Percentiles rank a stretch among this genome's conserved stretches.
phyloP scores from a whole-genome alignment of 2,888 invertebrate genomes.

The Thera britannica region DNA sequence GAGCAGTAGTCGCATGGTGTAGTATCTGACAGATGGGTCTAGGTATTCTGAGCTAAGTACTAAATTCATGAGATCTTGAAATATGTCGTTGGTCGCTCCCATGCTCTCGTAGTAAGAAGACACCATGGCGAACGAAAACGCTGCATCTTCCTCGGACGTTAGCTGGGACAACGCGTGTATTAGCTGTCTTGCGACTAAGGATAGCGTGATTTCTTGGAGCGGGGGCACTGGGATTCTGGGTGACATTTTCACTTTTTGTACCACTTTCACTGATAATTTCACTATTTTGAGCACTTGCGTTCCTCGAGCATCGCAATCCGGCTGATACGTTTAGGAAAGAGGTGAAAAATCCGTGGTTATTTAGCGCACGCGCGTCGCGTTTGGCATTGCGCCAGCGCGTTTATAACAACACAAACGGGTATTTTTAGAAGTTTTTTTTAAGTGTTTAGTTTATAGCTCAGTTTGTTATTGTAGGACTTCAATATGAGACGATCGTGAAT shows the following conservation, averaged over 20 bases:
- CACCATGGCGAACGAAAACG: conserved; percentile 84
- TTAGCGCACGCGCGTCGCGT: conserved; percentile 68
- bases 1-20: conserved; percentile 86
- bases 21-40: conserved; percentile 88
- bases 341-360: conserved; percentile 74
- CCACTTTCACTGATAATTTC: conserved; percentile 54
- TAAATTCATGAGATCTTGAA: conserved; percentile 87
- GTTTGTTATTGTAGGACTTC: conserved; percentile 58
- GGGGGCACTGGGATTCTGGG: conserved; percentile 86
- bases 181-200: conserved; percentile 85
- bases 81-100: conserved; percentile 88
- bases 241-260: conserved; percentile 79
- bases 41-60: conserved; percentile 87
- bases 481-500: conserved; percentile 20
- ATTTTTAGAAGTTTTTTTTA: conserved; percentile 81
- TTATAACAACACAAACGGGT: conserved; percentile 78
- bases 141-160: conserved; percentile 84
- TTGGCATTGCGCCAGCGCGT: conserved; percentile 75
- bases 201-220: conserved; percentile 85
- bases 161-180: conserved; percentile 87
- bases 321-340: conserved; percentile 67
- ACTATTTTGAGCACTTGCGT: conserved; percentile 39
- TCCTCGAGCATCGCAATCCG: conserved; percentile 69
- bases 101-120: conserved; percentile 85
- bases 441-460: conserved; percentile 66